Evolutionary conservation across 1,140 invertebrate genomes (phyloP), one percentile per base, ranked within the genome.

Genomic region (Aphelinus atriplicis): DNA sequence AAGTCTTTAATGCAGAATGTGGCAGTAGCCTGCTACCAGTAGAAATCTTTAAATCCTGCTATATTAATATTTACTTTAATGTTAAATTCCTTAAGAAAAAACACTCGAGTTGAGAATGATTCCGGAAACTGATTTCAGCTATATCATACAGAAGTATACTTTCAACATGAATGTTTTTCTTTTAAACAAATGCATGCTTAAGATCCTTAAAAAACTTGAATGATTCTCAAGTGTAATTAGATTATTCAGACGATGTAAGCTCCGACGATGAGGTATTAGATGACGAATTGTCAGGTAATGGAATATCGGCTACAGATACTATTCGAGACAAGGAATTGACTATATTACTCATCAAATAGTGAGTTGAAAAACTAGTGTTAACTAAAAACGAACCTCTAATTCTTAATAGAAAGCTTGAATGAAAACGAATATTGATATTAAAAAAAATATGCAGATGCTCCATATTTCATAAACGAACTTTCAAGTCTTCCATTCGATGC

Each of bases 401-500:
- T 26, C 26, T 26, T 26, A 26, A 69, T 65, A 75, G 66, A 79
- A 26, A 72, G 51, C 71, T 50, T 56, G 46, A 67, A 66, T 47
- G 43, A 67, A 68, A 71, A 76, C 71, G 68, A 66, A 73, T 70
- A 67, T n/a, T 51, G 43, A 58, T 68, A 75, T 77, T 60, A n/a
- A 65, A 65, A 72, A 67, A 56, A 47, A 51, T 56, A 77, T 80
- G 62, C 48, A 64, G 53, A 45, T 75, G 46, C 69, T 63, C 43
- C 47, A 61, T 53, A 10, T 71, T 67, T 88, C 87, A 91, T 74
- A 91, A 86, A 68, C 92, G 89, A 76, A 93, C 92, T 88, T 93
- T 93, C 9, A 94, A 82, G 81, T 93, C 91, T 83, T 93, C 92
- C 92, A 94, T 93, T 79, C 92, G 89, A 77, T 90, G 87, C 76